Conservation (phyloP, 2,113 vertebrate genomes). For the Heterotilapia buettikoferi region DNA sequence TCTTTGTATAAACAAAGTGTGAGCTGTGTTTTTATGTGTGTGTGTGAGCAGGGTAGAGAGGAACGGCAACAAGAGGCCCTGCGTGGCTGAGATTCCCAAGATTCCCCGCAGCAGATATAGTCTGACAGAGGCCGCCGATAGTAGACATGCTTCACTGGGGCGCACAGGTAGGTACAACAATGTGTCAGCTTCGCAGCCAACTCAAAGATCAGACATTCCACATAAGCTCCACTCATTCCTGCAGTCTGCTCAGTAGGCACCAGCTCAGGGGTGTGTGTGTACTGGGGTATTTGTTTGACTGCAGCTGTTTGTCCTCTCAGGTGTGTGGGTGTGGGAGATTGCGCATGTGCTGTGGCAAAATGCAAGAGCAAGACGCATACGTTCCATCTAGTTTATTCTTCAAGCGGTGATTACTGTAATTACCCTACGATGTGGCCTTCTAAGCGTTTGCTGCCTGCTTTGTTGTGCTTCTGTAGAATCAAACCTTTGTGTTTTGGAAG, state of each 20-base stretch:
- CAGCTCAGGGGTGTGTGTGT: background rate
- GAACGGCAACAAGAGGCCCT: constrained; percentile 26
- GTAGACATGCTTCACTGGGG: constrained; percentile 27
- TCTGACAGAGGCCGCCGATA: constrained; percentile 31
- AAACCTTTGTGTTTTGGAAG: constrained; percentile 43
- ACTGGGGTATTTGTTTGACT: constrained; percentile 1
- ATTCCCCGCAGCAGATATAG: constrained; percentile 49
- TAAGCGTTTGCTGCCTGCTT: constrained; percentile 25
- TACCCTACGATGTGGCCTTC: constrained; percentile 44
- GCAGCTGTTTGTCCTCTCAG: constrained; percentile 7
- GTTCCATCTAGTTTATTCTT: constrained; percentile 58
- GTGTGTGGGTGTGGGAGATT: constrained; percentile 25
- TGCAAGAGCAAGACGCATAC: constrained; percentile 8
- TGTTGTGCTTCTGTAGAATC: constrained; percentile 26
- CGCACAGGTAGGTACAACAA: constrained; percentile 4
- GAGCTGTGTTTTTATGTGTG: constrained; percentile 30
- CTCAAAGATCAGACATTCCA: constrained; percentile 24
- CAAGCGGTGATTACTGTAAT: constrained; percentile 55
- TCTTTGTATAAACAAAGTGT: constrained; percentile 60
- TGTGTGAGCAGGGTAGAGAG: constrained; percentile 27
- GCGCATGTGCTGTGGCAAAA: background rate
- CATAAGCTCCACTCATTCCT: constrained; percentile 42
- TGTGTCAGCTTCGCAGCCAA: background rate
- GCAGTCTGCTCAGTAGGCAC: background rate
- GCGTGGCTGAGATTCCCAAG: constrained; percentile 58